These are phyloP conservation scores for Theodoxus fluviatilis DNA, from an alignment of 2,888 invertebrate genomes.

Conservation along the genomic window DNA sequence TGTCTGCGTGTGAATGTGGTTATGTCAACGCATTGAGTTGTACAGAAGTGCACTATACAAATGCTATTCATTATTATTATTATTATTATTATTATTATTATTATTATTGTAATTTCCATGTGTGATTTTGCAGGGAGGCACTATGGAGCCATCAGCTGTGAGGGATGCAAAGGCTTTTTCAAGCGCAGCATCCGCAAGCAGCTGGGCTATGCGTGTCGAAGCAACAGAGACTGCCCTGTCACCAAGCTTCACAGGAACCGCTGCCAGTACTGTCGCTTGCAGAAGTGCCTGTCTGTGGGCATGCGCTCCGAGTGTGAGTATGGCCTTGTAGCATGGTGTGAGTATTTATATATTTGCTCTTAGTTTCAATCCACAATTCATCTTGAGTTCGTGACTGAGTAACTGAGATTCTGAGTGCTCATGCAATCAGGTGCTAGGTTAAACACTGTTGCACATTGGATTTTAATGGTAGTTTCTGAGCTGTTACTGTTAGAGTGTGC, in stretches of 20 bases:
- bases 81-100: not conserved
- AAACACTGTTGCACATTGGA: too few relatives aligned
- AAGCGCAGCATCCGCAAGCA: conserved; percentile 97
- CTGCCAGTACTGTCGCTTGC: conserved; percentile 96
- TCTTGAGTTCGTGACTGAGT: too few relatives aligned
- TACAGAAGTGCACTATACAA: not conserved
- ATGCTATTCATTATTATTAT: too few relatives aligned
- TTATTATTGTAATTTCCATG: conserved; percentile 1
- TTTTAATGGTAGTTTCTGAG: too few relatives aligned
- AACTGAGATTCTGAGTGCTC: too few relatives aligned
- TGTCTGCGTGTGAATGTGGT: not conserved
- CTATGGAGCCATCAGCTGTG: conserved; percentile 89
- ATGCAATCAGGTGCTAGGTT: too few relatives aligned
- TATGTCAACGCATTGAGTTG: not conserved
- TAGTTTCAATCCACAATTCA: too few relatives aligned
- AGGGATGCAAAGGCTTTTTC: conserved; percentile 98
- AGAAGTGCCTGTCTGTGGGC: conserved; percentile 96
- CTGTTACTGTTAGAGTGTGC: too few relatives aligned
- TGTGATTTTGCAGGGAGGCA: conserved; percentile 74
- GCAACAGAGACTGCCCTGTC: conserved; percentile 95
- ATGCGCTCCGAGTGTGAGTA: conserved; percentile 98
- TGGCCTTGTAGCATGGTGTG: too few relatives aligned
- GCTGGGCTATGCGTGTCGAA: conserved; percentile 94
- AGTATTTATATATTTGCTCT: too few relatives aligned
- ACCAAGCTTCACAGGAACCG: conserved; percentile 98